Conservation (phyloP, 2,888 invertebrate genomes). For the Drosophila maculinotata region DNA sequence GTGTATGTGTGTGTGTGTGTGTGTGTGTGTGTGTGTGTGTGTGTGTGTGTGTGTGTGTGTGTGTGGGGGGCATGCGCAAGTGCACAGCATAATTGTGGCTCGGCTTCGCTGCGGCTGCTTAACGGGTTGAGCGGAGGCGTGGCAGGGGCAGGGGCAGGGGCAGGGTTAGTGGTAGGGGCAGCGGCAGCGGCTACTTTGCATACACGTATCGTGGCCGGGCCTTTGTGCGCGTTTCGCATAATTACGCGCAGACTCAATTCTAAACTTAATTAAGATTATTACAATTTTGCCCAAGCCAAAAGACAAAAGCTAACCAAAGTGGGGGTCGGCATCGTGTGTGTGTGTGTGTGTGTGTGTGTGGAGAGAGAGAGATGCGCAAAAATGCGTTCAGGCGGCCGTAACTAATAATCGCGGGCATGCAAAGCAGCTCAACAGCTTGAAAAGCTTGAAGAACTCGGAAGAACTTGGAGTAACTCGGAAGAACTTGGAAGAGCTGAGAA, state of each 20-base stretch:
- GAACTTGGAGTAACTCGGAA: constrained; percentile 1
- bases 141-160: constrained; percentile 10
- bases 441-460: constrained; percentile 13
- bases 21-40: not conserved
- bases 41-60: constrained; percentile 2
- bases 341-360: not conserved
- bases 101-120: constrained; percentile 31
- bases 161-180: constrained; percentile 2
- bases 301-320: constrained; percentile 10
- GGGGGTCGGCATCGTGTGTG: not conserved
- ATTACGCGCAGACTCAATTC: constrained; percentile 79
- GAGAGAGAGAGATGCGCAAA: constrained; percentile 52
- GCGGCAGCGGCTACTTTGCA: constrained; percentile 57
- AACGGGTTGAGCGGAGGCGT: not conserved
- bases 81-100: constrained; percentile 63
- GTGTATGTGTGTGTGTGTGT: not conserved
- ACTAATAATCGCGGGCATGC: constrained; percentile 77
- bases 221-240: constrained; percentile 76
- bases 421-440: constrained; percentile 47
- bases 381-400: constrained; percentile 82
- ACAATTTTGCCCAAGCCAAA: constrained; percentile 43
- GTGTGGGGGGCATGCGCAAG: constrained; percentile 22
- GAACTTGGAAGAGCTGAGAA: constrained; percentile 6
- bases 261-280: constrained; percentile 79
- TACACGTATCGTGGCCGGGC: constrained; percentile 42